These are phyloP conservation scores for Lampropteryx suffumata DNA, from an alignment of 2,888 invertebrate genomes.

Conservation along the genomic window DNA sequence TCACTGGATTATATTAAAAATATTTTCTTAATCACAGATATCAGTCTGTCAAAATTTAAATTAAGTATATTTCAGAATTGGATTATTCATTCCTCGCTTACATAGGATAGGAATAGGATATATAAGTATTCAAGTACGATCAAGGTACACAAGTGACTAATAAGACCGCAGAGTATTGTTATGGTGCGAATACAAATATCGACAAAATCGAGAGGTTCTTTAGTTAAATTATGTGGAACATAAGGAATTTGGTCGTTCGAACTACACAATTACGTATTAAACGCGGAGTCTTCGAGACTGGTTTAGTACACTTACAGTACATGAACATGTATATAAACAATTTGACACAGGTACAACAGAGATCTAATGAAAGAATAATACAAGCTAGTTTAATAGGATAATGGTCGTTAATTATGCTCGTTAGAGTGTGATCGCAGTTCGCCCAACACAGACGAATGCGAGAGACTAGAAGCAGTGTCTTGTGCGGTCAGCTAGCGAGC, in stretches of 20 bases:
- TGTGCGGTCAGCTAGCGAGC: conserved; percentile 60
- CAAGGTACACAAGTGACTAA: conserved; percentile 82
- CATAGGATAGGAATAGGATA: conserved; percentile 69
- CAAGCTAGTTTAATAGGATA: conserved; percentile 78
- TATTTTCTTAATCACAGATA: conserved; percentile 83
- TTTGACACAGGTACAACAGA: conserved; percentile 82
- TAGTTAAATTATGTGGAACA: conserved; percentile 54
- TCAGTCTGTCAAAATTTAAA: conserved; percentile 83
- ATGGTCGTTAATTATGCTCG: conserved; percentile 80
- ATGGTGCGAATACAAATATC: conserved; percentile 62
- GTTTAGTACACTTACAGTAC: conserved; percentile 68
- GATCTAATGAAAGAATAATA: conserved; percentile 83
- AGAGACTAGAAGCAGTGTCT: conserved; percentile 80
- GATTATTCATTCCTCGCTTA: conserved; percentile 77
- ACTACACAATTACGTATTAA: conserved; percentile 69
- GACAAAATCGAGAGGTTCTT: conserved; percentile 62
- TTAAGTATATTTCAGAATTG: conserved; percentile 83
- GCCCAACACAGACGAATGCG: conserved; percentile 71
- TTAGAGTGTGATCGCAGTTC: conserved; percentile 61
- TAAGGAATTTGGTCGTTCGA: conserved; percentile 66
- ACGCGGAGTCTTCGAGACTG: conserved; percentile 64
- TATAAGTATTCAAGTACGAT: conserved; percentile 77
- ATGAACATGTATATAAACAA: conserved; percentile 73
- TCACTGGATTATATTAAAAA: conserved; percentile 83
- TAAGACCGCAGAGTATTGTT: conserved; percentile 78